Percentiles rank a stretch among this genome's conserved stretches.
Conservation (phyloP, 2,113 vertebrate species). For the Gallinago media region DNA sequence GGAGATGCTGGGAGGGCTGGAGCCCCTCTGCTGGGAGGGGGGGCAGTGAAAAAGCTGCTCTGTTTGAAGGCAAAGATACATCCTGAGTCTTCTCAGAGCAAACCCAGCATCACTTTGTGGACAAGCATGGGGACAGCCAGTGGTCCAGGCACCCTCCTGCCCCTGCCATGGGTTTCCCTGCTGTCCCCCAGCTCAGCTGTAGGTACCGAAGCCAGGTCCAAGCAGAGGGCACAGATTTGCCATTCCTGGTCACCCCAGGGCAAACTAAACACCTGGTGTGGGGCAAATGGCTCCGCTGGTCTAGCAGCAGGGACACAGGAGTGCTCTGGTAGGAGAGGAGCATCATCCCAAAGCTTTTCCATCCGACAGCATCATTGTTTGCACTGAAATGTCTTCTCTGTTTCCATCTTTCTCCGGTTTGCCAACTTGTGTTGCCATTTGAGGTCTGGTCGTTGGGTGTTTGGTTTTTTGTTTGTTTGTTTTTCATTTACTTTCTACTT, state of each 20-base stretch:
- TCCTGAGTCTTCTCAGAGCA: background rate
- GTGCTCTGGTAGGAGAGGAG: background rate
- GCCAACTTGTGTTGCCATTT: background rate
- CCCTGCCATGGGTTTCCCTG: background rate
- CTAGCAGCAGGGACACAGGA: background rate
- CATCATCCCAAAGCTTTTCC: background rate
- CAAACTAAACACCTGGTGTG: background rate
- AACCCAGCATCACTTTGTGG: background rate
- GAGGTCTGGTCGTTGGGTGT: background rate
- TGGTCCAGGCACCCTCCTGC: fast-evolving
- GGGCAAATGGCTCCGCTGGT: background rate
- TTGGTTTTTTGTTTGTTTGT: background rate
- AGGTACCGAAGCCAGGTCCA: background rate
- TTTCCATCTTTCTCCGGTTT: background rate
- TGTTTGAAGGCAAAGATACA: background rate
- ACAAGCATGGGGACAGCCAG: background rate
- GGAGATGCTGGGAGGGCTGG: too few species aligned
- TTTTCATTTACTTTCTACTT: background rate
- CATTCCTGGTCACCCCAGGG: background rate
- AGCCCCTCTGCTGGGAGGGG: too few species aligned
- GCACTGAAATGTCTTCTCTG: background rate
- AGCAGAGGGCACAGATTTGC: background rate
- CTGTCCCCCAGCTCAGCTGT: background rate
- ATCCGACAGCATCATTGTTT: background rate
- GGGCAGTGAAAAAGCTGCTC: background rate